phyloP scores from a whole-genome alignment of 2,113 vertebrate genomes.

The Cisticola juncidis region DNA sequence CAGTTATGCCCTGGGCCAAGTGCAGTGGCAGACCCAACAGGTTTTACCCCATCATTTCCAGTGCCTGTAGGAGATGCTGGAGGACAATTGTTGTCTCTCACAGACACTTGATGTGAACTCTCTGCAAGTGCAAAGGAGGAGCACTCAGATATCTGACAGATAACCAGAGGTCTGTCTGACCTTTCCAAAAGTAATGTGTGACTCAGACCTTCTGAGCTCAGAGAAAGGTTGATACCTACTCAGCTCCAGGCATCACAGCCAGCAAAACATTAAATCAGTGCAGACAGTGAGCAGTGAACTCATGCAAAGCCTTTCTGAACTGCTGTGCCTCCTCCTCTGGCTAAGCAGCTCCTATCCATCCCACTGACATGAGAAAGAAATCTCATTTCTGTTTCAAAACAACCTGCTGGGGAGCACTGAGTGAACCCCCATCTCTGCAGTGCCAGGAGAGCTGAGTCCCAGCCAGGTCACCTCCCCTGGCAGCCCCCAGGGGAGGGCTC shows the following conservation, averaged over 20 bases:
- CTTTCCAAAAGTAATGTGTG: neutral
- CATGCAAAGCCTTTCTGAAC: fast-evolving
- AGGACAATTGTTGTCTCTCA: neutral
- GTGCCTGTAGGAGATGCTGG: neutral
- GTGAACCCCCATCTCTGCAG: neutral
- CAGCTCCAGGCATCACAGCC: neutral
- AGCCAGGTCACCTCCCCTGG: neutral
- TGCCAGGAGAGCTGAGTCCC: neutral
- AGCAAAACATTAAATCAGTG: neutral
- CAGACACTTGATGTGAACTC: neutral
- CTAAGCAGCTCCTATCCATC: neutral
- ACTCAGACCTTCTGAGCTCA: neutral
- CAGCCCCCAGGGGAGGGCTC: neutral
- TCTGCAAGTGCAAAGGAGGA: neutral
- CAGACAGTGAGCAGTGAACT: neutral
- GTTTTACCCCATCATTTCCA: too few species aligned
- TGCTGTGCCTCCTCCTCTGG: neutral
- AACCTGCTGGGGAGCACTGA: neutral
- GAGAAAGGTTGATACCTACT: neutral
- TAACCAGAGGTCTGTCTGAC: neutral
- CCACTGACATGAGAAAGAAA: neutral
- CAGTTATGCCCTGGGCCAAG: neutral
- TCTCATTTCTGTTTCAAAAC: neutral
- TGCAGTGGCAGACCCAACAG: fast-evolving
- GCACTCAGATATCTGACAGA: neutral